Evolutionary conservation across 1,140 invertebrate species (phyloP), one percentile per base, ranked within the genome.

Genomic region (Uloborus diversus): DNA sequence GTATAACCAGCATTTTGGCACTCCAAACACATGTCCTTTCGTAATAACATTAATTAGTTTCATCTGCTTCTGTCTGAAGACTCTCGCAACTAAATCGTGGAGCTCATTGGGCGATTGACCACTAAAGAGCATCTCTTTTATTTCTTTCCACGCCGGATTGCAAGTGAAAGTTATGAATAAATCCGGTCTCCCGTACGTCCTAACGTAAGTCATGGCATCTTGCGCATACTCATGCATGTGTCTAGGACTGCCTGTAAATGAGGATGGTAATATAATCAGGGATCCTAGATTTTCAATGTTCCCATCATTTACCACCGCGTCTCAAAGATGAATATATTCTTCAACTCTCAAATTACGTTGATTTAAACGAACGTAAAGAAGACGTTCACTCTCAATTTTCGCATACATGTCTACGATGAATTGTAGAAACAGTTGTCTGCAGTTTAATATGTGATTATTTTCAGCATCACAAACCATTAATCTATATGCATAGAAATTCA

Each of bases 141-240:
- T 70, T 53, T 70, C 68, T 53, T 70, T n/a, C 68, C 49, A 70
- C 20, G 68, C 49, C 32, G 68, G 68, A 28, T 70, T 70, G 68
- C 51, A 56, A 28, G 68, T 70, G 56, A 88, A 82, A 14, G 88
- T 89, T n/a, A 88, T 84, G 79, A 89, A 88, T 0, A 88, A 71
- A 79, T 85, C 84, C 30, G 87, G 86, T 32, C 81, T 75, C 14
- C 87, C 87, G 82, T 79, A 87, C 53, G 80, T 27, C 13, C 87
- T 82, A n/a, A 90, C 89, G 83, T 89, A 90, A 11, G 86, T 81
- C 85, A 89, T 87, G 2, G 86, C 86, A 84, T 90, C 88, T 83
- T 88, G 87, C 30, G 83, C 84, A n/a, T 83, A 56, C 78, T 87
- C 76, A 17, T 88, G 85, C 86, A 88, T 88, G 23, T 80, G 51